phyloP scores from a whole-genome alignment of 2,888 invertebrate genomes.

The Hirtodrosophila cameraria region DNA sequence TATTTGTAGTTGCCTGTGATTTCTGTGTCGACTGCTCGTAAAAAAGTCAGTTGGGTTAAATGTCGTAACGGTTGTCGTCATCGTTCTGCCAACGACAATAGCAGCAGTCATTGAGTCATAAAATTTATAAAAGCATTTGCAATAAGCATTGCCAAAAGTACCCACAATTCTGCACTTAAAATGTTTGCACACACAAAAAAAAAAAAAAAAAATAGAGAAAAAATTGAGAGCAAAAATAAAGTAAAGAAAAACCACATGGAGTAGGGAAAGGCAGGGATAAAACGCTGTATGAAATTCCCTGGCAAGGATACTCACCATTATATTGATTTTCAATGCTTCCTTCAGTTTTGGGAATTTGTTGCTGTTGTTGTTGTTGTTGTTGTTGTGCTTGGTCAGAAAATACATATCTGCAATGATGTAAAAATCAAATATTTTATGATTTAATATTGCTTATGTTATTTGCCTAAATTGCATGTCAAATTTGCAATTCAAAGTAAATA shows the following conservation, averaged over 20 bases:
- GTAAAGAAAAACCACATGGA: neutral
- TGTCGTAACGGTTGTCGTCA: slow-evolving; percentile 32
- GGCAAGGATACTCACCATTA: slow-evolving; percentile 69
- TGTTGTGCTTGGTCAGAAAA: slow-evolving; percentile 1
- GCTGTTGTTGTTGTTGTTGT: slow-evolving; percentile 1
- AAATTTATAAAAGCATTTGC: slow-evolving; percentile 74
- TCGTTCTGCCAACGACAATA: slow-evolving; percentile 49
- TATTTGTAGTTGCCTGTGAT: slow-evolving; percentile 27
- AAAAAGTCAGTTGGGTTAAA: slow-evolving; percentile 63
- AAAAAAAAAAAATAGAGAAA: slow-evolving; percentile 12
- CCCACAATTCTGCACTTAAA: slow-evolving; percentile 56
- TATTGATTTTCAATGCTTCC: slow-evolving; percentile 62
- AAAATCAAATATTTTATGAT: slow-evolving; percentile 50
- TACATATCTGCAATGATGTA: slow-evolving; percentile 56
- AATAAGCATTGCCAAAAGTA: slow-evolving; percentile 62
- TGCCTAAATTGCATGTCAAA: slow-evolving; percentile 34
- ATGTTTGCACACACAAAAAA: slow-evolving; percentile 35
- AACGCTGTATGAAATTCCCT: slow-evolving; percentile 22
- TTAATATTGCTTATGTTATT: slow-evolving; percentile 41
- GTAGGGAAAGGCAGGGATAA: neutral
- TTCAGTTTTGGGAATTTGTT: slow-evolving; percentile 18
- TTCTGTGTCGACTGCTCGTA: slow-evolving; percentile 50
- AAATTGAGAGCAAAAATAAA: neutral
- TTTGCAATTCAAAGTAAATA: slow-evolving; percentile 15
- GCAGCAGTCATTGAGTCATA: slow-evolving; percentile 67